phyloP scores from a whole-genome alignment of 1,140 invertebrate species.

The Micrasema minimum region DNA sequence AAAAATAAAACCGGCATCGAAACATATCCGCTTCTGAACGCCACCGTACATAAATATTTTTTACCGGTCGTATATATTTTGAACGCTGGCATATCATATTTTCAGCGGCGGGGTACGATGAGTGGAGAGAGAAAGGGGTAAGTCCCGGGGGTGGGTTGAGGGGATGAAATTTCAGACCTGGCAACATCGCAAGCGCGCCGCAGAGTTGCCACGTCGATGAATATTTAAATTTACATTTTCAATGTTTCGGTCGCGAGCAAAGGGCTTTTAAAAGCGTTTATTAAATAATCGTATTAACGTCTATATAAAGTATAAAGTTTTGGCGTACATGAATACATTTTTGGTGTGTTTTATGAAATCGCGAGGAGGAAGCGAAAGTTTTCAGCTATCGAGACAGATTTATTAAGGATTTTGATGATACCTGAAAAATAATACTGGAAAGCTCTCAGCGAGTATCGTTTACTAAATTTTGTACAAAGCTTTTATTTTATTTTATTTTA shows the following conservation, averaged over 20 bases:
- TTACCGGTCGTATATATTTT: neutral
- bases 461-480: no score
- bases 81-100: neutral
- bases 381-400: no score
- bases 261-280: conserved; percentile 22
- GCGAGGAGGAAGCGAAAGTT: no score
- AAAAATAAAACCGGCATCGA: no score
- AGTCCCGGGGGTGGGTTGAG: neutral
- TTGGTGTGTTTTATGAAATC: no score
- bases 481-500: no score
- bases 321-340: no score
- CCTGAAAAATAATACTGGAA: no score
- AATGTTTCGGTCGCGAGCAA: conserved; percentile 8
- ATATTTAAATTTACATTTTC: conserved; percentile 34
- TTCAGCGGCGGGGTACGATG: neutral
- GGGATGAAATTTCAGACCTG: neutral
- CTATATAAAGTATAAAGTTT: no score
- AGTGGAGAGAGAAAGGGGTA: neutral
- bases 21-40: neutral
- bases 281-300: conserved; percentile 32
- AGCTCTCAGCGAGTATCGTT: no score
- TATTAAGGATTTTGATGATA: no score
- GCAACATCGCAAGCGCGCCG: conserved; percentile 10
- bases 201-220: conserved; percentile 26
- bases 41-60: neutral